Evolutionary conservation across 2,888 invertebrate species (phyloP), one percentile per base, ranked within the genome.

Genomic region (Agrochola litura): DNA sequence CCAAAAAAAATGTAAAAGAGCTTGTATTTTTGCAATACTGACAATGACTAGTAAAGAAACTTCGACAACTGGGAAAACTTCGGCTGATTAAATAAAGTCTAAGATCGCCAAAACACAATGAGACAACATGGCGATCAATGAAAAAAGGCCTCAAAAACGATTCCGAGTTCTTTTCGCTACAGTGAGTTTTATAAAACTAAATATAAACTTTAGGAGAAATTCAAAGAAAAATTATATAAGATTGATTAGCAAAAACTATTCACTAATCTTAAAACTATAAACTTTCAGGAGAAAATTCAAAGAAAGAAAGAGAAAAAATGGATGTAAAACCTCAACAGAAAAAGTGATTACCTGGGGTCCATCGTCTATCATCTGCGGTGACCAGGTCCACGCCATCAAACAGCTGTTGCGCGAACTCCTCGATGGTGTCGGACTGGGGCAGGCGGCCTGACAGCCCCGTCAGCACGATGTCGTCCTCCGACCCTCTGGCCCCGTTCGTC

Each of bases 341-440:
- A 52, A 60, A 52, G 8, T 61, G 6, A 4, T 79, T 85, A 96
- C 96, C 98, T 85, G 98, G 97, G 9, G 98, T 97, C 99, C 99
- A 99, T 92, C 99, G 97, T 86, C 99, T 97, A 87, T 98, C 98
- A 93, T 99, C 99, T 88, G 98, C 99, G 52, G 99, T 99, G 82
- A 99, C 98, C 97, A 99, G 98, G 94, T 99, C 99, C 65, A 99
- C 97, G 74, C 99, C 99, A 82, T 98, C 98, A 94, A 99, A 98
- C 74, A 99, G 97, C 94, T 99, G 98, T 90, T 98, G 97, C 91
- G 98, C 98, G 95, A 99, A 99, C 96, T 99, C 99, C 88, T 98
- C 98, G 91, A 99, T 98, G 94, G 97, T 98, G 89, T 98, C 97
- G 85, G 98, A 99, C 96, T 99, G 99, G 19, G 99, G 99, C 89